These are phyloP conservation scores for Coregonus sp. DNA, from an alignment of 2,797 vertebrate genomes.

Conservation along the genomic window DNA sequence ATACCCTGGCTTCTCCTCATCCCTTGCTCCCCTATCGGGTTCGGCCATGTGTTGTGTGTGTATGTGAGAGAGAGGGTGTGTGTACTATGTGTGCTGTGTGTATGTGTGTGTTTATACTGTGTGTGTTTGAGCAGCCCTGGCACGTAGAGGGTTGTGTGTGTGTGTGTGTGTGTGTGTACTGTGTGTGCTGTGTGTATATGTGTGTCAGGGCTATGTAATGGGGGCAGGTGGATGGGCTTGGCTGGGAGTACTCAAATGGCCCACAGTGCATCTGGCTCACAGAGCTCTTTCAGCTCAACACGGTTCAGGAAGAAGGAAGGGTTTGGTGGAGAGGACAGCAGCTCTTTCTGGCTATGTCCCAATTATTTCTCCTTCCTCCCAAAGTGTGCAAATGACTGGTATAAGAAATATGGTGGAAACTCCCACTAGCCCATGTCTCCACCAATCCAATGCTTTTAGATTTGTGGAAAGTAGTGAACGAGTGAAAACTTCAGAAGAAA, in stretches of 20 bases:
- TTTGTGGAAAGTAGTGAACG: background rate
- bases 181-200: background rate
- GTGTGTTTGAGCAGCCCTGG: background rate
- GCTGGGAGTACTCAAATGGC: background rate
- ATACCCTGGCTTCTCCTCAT: background rate
- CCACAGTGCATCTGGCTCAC: background rate
- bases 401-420: no score
- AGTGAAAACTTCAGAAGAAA: background rate
- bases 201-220: background rate
- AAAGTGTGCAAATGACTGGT: background rate
- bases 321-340: background rate
- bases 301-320: conserved; percentile 3
- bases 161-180: background rate
- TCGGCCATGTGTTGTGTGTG: background rate
- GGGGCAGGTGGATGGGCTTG: background rate
- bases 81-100: conserved; percentile 28
- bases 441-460: background rate
- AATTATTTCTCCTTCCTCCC: background rate
- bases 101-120: background rate
- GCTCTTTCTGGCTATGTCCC: background rate
- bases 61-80: background rate
- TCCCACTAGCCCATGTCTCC: background rate
- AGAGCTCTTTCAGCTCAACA: background rate
- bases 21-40: background rate
- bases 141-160: background rate